phyloP scores from a whole-genome alignment of 2,113 vertebrate genomes.

The Choloepus hoffmanni region DNA sequence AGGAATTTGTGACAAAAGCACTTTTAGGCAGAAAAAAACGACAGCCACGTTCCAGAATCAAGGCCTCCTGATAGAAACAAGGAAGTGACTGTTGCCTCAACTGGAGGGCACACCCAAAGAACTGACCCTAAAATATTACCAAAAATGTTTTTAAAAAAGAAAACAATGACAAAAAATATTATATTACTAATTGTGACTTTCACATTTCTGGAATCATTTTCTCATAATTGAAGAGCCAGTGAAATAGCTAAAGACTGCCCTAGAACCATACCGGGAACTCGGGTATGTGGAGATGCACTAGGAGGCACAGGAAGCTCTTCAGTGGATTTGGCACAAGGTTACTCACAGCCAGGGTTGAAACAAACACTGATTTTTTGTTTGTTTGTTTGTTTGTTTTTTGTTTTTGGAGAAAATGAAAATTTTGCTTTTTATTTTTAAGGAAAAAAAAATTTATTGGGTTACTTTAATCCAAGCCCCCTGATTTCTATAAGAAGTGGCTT shows the following conservation, averaged over 20 bases:
- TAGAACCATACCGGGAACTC: neutral
- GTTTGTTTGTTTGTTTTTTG: too few relatives aligned
- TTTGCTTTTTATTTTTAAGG: constrained; percentile 1
- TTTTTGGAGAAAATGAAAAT: neutral
- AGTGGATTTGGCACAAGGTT: neutral
- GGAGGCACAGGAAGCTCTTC: neutral
- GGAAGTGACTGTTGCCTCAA: neutral
- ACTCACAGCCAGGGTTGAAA: neutral
- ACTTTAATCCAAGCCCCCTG: neutral
- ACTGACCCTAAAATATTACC: neutral
- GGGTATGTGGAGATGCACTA: neutral
- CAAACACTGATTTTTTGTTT: neutral
- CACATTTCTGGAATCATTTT: constrained; percentile 40
- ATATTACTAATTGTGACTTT: neutral
- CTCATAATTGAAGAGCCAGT: neutral
- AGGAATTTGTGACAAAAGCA: neutral
- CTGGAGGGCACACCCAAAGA: neutral
- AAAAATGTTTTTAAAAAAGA: neutral
- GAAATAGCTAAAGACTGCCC: neutral
- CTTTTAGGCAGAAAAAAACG: neutral
- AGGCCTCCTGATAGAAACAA: neutral
- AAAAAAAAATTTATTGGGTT: neutral
- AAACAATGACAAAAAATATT: neutral
- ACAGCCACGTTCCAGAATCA: neutral
- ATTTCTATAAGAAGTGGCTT: neutral